phyloP scores from a whole-genome alignment of 2,888 invertebrate species.

The Heliconius ethilla region DNA sequence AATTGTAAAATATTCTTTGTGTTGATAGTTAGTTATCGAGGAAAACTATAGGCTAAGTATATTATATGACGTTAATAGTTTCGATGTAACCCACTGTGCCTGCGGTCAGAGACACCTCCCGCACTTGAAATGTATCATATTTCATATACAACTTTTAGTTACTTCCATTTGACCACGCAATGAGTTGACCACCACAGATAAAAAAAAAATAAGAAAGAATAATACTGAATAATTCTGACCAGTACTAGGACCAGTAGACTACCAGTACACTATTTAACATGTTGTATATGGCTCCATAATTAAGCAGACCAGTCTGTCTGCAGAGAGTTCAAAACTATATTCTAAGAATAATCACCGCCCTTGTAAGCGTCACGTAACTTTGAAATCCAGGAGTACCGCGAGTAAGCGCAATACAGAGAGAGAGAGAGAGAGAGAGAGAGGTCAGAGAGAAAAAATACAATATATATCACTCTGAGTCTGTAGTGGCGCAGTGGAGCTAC shows the following conservation, averaged over 20 bases:
- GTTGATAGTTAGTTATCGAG: too few relatives aligned
- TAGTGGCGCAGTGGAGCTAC: neutral
- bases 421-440: too few relatives aligned
- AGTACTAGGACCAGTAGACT: too few relatives aligned
- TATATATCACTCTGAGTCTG: too few relatives aligned
- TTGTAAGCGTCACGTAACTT: neutral
- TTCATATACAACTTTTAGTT: neutral
- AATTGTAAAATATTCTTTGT: too few relatives aligned
- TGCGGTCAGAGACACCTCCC: neutral
- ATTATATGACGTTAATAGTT: neutral
- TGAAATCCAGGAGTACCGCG: neutral
- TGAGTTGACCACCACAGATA: neutral
- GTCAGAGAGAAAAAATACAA: too few relatives aligned
- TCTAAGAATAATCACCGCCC: neutral
- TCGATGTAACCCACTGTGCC: neutral
- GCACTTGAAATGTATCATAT: slow-evolving; percentile 5
- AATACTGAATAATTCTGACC: too few relatives aligned
- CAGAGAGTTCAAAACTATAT: neutral
- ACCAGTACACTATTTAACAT: too few relatives aligned
- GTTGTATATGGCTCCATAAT: neutral
- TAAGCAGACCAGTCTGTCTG: neutral
- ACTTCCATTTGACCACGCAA: neutral
- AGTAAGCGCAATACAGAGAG: too few relatives aligned
- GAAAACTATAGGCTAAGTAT: too few relatives aligned
- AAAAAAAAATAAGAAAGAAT: neutral